Conservation (phyloP, 53 echinoderm and acorn worm genomes). For the Mesocentrotus franciscanus region DNA sequence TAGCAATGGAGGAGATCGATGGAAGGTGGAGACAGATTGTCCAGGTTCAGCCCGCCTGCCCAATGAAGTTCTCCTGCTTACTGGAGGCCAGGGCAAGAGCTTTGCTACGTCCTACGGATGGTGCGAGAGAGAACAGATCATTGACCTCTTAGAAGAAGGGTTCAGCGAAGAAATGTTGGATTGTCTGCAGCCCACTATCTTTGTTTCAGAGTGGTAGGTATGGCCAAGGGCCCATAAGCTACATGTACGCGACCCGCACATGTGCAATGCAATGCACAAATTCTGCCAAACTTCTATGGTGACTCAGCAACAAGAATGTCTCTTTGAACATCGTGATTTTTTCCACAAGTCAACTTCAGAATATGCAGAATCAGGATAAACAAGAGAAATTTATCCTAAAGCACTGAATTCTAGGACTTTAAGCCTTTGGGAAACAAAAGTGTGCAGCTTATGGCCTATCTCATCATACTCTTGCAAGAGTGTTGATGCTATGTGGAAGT, state of each 20-base stretch:
- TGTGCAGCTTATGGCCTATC: too few relatives aligned
- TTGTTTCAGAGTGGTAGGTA: slow-evolving; percentile 89
- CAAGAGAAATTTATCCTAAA: neutral
- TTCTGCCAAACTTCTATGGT: neutral
- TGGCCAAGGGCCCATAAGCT: neutral
- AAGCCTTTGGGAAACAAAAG: too few relatives aligned
- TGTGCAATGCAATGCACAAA: neutral
- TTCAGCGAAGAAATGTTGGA: slow-evolving; percentile 80
- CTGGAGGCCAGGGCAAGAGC: slow-evolving; percentile 65
- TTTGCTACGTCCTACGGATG: slow-evolving; percentile 92
- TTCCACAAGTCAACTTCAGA: too few relatives aligned
- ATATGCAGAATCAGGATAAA: too few relatives aligned
- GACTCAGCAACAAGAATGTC: neutral
- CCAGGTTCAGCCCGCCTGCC: slow-evolving; percentile 73
- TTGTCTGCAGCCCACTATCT: slow-evolving; percentile 76
- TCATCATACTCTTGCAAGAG: too few relatives aligned
- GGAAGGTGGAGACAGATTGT: slow-evolving; percentile 72
- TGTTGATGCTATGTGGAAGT: too few relatives aligned
- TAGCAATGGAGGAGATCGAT: slow-evolving; percentile 78
- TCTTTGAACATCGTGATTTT: neutral
- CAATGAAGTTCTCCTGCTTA: slow-evolving; percentile 70
- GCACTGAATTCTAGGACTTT: too few relatives aligned
- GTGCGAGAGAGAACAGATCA: slow-evolving; percentile 81
- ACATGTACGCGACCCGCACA: neutral
- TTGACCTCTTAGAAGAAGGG: slow-evolving; percentile 83